phyloP scores from a whole-genome alignment of 2,797 vertebrate genomes.

The Rhincodon typus region DNA sequence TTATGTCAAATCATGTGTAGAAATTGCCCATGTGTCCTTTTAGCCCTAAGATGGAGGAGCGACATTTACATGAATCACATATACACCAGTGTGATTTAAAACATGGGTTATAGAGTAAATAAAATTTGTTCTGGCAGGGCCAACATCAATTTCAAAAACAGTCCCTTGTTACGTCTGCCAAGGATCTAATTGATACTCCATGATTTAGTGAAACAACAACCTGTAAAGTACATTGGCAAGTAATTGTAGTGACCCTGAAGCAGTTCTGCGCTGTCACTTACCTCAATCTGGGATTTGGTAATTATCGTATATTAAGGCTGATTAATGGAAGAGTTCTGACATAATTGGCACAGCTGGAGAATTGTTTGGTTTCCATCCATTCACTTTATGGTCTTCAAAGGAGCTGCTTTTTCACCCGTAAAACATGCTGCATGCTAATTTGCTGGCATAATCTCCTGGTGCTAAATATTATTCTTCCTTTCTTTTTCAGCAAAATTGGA shows the following conservation, averaged over 20 bases:
- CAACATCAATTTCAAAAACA: neutral
- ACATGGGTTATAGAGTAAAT: neutral
- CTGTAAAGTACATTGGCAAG: neutral
- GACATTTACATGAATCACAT: neutral
- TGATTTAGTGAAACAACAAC: neutral
- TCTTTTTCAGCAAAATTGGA: conserved; percentile 37
- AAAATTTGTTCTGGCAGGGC: neutral
- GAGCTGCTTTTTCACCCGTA: neutral
- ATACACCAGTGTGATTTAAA: neutral
- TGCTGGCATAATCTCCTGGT: neutral
- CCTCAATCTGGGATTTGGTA: neutral
- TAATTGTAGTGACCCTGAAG: neutral
- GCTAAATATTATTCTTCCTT: neutral
- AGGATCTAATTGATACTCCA: neutral
- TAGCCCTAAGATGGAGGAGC: neutral
- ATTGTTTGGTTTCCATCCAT: neutral
- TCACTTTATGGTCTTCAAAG: neutral
- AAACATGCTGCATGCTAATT: neutral
- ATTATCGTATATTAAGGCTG: neutral
- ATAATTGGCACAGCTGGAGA: neutral
- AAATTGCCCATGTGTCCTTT: neutral
- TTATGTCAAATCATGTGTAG: neutral
- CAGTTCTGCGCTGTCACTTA: neutral
- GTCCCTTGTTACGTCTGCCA: neutral
- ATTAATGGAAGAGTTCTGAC: neutral